Evolutionary conservation across 2,113 vertebrate genomes (phyloP).

Genomic region (cat (Felis catus)): F.catus_Fca126_mat1.0 CM031416.1:102785501-102786000

Average conservation of each 20-base stretch:
- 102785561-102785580: neutral
- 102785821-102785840: constrained; percentile 37
- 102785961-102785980: constrained; percentile 78
- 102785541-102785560: constrained; percentile 13
- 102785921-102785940: neutral
- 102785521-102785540: constrained; percentile 18
- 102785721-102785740: neutral
- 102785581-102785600: neutral
- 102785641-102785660: neutral
- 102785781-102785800: constrained; percentile 54
- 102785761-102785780: constrained; percentile 33
- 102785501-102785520: neutral
- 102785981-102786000: constrained; percentile 76
- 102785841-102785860: constrained; percentile 58
- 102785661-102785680: neutral
- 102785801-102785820: constrained; percentile 65
- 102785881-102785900: constrained; percentile 56
- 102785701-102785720: neutral
- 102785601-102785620: constrained; percentile 15
- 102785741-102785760: constrained; percentile 59
- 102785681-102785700: neutral
- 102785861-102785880: constrained; percentile 68
- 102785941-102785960: constrained; percentile 65
- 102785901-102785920: constrained; percentile 51
- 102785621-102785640: neutral